A percentile compares a stretch with the other conserved stretches of the same genome.
Evolutionary conservation across 2,888 invertebrate species (phyloP).

Genomic region (Xiphydria camelus): DNA sequence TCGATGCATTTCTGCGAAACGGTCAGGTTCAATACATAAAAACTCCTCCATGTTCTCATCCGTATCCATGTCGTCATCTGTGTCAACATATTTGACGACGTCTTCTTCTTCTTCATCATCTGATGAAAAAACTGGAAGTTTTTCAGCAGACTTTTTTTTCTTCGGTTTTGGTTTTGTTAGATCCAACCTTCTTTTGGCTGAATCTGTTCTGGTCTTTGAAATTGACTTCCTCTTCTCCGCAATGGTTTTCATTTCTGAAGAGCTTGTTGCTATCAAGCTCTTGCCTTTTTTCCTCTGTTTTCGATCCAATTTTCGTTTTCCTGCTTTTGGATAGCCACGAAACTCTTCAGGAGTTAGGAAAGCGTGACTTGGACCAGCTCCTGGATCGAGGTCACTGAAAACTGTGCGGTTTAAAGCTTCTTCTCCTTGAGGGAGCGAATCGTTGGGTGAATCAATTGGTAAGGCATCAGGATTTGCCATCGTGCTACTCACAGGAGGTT

Average conservation of each 20-base stretch:
- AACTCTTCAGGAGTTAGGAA: background rate
- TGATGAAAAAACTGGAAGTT: slow-evolving; percentile 9
- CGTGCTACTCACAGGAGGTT: no score
- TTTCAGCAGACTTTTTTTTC: slow-evolving; percentile 20
- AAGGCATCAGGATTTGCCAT: no score
- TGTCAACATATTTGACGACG: background rate
- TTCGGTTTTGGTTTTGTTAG: no score
- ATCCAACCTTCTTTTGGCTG: no score
- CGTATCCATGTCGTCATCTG: background rate
- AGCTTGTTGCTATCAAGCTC: slow-evolving; percentile 38
- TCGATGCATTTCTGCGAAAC: no score
- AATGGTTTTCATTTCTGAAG: slow-evolving; percentile 36
- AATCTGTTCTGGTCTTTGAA: slow-evolving; percentile 18
- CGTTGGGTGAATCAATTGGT: no score
- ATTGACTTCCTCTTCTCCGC: no score
- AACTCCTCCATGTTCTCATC: no score
- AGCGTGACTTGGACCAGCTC: background rate
- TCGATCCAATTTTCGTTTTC: slow-evolving; percentile 12
- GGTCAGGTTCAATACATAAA: no score
- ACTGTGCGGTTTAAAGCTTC: background rate
- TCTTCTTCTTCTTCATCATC: no score
- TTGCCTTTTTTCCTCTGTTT: slow-evolving; percentile 31
- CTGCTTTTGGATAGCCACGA: no score
- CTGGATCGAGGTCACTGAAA: no score
- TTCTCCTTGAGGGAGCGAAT: background rate